Evolutionary conservation across 2,113 vertebrate species (phyloP), one percentile per base, ranked within the genome.

Genomic region (Corydoras sp.): DNA sequence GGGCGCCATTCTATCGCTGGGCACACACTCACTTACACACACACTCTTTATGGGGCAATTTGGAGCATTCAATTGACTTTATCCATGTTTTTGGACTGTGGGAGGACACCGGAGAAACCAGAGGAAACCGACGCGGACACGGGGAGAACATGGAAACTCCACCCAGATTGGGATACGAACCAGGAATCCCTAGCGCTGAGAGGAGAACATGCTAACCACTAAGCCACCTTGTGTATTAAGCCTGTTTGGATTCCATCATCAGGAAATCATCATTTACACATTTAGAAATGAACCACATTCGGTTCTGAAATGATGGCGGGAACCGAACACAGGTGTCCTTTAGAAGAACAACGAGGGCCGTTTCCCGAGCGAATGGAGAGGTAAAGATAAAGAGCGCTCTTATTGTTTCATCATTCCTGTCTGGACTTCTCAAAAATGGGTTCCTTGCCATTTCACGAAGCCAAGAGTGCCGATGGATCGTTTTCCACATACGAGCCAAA

Each of bases 401-500:
- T 24, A 43, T 67, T 63, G 64, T 65, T 68, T 72, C 18, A 54
- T 63, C 67, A 65, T 61, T 61, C 15, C 60, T 71, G 68, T 62
- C 75, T 68, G 43, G 51, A 74, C 62, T 71, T 79, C 62, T 77
- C 31, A 32, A 62, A 80, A 73, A 54, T 54, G 8, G 69, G 51
- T 65, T 65, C 58, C 30, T 61, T 72, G 60, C 59, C 49, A 14
- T 71, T 59, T 55, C 55, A 73, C 63, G 58, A 61, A 71, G 69
- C 65, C 56, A 68, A 75, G 62, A 30, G 11, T 54, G 30, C 65
- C 59, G 60, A 10, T 58, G 66, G 73, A 75, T 69, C 51, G 69
- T 72, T 80, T 66, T 72, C 66, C 61, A 75, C 78, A 76, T 63
- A 64, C 72, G 78, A 74, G 72, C 35, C 53, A 43, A 70, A 67